Evolutionary conservation across 2,797 vertebrate species (phyloP).

Genomic region (Poeciliopsis gracilis): DNA sequence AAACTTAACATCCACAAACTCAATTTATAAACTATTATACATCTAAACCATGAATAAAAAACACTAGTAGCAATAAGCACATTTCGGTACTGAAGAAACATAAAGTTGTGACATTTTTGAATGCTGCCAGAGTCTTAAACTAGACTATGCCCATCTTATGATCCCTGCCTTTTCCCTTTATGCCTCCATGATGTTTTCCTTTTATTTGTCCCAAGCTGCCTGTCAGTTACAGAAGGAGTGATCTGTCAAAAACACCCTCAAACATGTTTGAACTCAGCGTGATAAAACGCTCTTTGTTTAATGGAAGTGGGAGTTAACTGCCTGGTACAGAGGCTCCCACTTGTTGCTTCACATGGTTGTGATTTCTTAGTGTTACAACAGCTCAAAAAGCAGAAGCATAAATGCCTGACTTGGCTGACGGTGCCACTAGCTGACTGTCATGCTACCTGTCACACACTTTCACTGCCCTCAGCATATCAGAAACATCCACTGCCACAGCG

Average conservation of each 20-base stretch:
- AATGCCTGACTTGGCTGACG: slow-evolving; percentile 19
- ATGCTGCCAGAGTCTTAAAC: neutral
- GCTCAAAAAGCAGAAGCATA: slow-evolving; percentile 5
- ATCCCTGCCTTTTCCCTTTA: neutral
- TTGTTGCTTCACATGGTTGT: slow-evolving; percentile 10
- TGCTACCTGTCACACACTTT: slow-evolving; percentile 9
- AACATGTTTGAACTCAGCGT: neutral
- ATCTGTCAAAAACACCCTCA: neutral
- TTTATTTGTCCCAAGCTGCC: neutral
- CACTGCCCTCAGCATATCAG: slow-evolving; percentile 4
- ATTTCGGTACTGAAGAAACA: neutral
- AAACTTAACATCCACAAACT: neutral
- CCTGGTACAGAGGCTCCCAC: neutral
- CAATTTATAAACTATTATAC: neutral
- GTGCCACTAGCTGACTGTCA: slow-evolving; percentile 16
- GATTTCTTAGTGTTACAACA: neutral
- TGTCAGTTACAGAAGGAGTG: neutral
- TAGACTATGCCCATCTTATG: neutral
- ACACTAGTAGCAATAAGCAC: neutral
- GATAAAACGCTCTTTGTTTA: slow-evolving; percentile 1
- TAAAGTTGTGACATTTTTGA: neutral
- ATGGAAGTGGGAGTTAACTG: neutral
- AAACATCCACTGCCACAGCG: slow-evolving; percentile 3
- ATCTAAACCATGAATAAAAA: neutral
- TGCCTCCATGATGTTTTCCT: neutral